Evolutionary conservation across 2,113 vertebrate genomes (phyloP).

Genomic region (Pholis gunnellus): DNA sequence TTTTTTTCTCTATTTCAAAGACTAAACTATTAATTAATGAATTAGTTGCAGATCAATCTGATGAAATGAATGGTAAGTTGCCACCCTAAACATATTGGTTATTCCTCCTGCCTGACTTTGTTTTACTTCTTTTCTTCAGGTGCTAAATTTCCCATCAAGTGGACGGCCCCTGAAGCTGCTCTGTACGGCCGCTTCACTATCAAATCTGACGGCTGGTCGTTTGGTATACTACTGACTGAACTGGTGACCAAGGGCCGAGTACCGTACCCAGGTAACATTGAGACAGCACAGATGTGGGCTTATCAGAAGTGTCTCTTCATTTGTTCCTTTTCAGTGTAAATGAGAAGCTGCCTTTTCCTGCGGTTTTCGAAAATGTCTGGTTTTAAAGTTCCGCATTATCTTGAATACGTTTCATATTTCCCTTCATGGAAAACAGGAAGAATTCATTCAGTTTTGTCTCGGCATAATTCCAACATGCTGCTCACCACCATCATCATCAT

Average conservation of each 20-base stretch:
- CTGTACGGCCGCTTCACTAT: constrained; percentile 98
- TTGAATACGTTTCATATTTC: not conserved
- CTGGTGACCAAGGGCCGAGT: constrained; percentile 98
- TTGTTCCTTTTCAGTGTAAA: not conserved
- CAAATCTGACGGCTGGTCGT: constrained; percentile 98
- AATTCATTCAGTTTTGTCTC: not conserved
- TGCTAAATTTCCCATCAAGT: constrained; percentile 99
- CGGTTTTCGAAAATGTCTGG: not conserved
- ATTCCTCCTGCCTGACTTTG: not conserved
- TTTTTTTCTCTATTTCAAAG: not conserved
- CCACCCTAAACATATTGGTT: not conserved
- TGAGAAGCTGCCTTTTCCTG: not conserved
- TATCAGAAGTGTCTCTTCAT: not conserved
- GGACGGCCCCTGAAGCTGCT: constrained; percentile 97
- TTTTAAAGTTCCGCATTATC: not conserved
- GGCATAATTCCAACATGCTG: not conserved
- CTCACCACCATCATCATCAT: not conserved
- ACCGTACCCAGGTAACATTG: constrained; percentile 92
- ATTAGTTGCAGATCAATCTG: not conserved
- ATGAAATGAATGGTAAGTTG: not conserved
- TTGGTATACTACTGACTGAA: constrained; percentile 97
- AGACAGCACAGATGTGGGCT: not conserved
- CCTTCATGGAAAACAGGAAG: not conserved
- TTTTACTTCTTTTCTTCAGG: constrained; percentile 78
- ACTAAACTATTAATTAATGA: not conserved